Percentiles rank a stretch among this genome's conserved stretches.
Evolutionary conservation across 2,797 vertebrate species (phyloP).

Genomic region (Halcyon leucocephala): DNA sequence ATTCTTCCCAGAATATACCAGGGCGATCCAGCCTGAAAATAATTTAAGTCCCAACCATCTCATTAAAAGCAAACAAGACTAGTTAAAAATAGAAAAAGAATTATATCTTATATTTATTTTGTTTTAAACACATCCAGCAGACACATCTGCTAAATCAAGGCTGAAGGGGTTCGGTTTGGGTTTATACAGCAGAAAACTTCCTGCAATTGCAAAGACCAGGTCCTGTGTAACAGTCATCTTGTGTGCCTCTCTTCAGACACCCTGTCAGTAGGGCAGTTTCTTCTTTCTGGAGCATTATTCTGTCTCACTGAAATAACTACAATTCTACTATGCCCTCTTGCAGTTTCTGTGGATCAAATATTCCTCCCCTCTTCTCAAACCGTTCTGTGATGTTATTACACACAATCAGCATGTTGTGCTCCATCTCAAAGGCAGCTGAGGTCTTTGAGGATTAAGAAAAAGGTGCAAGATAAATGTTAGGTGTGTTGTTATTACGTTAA

Average conservation of each 20-base stretch:
- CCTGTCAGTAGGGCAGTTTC: background rate
- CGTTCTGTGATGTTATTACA: background rate
- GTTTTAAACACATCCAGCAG: background rate
- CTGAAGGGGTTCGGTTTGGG: background rate
- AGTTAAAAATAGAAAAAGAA: slow-evolving; percentile 6
- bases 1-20: slow-evolving; percentile 21
- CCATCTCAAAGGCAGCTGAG: background rate
- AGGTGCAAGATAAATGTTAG: slow-evolving; percentile 19
- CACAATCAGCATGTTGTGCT: background rate
- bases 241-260: background rate
- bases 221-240: background rate
- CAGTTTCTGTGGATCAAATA: background rate
- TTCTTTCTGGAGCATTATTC: background rate
- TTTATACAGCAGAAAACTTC: background rate
- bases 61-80: slow-evolving; percentile 12
- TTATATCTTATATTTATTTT: background rate
- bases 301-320: background rate
- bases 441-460: slow-evolving; percentile 25
- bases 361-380: background rate
- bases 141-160: background rate
- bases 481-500: background rate
- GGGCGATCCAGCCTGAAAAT: background rate
- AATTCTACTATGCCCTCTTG: background rate
- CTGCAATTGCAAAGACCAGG: background rate
- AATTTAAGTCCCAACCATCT: background rate